These are phyloP conservation scores for Sycophaga agraensis DNA, from an alignment of 1,140 invertebrate genomes.

Conservation along the genomic window DNA sequence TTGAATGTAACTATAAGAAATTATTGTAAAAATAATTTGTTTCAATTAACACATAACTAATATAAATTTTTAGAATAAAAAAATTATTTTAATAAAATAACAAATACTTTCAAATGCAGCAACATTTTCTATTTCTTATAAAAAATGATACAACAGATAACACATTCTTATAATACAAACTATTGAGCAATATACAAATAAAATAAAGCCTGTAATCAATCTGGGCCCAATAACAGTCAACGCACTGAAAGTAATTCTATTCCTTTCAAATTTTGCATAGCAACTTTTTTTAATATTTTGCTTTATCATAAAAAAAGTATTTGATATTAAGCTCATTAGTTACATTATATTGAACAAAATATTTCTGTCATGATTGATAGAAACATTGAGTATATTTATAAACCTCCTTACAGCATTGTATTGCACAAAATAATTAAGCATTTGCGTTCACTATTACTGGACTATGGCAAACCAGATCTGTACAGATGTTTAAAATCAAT, in stretches of 20 bases:
- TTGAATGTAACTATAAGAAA: neutral
- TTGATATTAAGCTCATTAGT: constrained; percentile 26
- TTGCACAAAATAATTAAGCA: constrained; percentile 44
- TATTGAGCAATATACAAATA: constrained; percentile 61
- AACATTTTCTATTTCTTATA: constrained; percentile 60
- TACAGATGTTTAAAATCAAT: constrained; percentile 33
- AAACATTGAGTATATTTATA: constrained; percentile 24
- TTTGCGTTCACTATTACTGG: constrained; percentile 48
- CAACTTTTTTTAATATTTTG: constrained; percentile 1
- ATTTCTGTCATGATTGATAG: neutral
- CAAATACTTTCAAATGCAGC: constrained; percentile 46
- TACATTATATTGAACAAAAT: constrained; percentile 16
- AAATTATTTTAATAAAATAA: constrained; percentile 17
- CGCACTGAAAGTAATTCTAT: constrained; percentile 36
- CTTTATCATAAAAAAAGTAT: constrained; percentile 26
- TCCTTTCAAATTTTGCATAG: constrained; percentile 18
- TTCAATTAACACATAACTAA: neutral
- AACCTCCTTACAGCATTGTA: constrained; percentile 29
- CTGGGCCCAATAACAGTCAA: constrained; percentile 55
- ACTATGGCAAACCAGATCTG: constrained; percentile 40
- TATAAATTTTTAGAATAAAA: neutral
- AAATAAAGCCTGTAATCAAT: constrained; percentile 51
- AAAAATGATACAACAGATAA: constrained; percentile 61
- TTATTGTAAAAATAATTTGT: neutral
- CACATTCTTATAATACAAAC: constrained; percentile 58